Base-by-base conservation (phyloP, 2,113 vertebrate species). In the Campylomormyrus numenius region DNA sequence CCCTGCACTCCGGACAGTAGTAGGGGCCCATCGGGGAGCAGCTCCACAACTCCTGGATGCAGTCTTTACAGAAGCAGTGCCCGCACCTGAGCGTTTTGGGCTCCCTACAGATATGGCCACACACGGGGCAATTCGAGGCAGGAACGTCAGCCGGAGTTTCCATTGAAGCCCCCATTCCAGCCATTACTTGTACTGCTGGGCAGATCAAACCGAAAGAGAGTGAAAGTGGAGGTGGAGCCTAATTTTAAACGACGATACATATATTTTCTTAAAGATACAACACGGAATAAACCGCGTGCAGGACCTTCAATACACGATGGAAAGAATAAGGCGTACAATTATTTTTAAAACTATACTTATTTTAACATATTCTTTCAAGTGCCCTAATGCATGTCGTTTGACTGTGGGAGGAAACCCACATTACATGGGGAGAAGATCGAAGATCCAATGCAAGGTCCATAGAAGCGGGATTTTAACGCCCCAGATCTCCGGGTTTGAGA, bases 41-140 rank as follows among this genome's bases (percentile, higher is more conserved):
- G 39, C 95, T 96, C 95, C 95, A 96, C 21, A 96, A 48, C 89
- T 96, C 96, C 8, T 92, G 92, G 39, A 96, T 93, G 19, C 96
- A 96, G 2, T 91, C 88, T 5, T 83, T 91, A 86, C 96, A 96
- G 93, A 96, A 96, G 0, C 90, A n/a, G 91, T 96, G 96, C 1
- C 93, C 90, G 19, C 95, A 96, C 6, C 88, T 93, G 9, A 96
- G 92, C 2, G 66, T 92, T 50, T 94, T 92, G 1, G 92, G 92
- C 0, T 94, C 89, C 31, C 19, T 39, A 3, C 92, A 93, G 2
- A 90, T 62, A 3, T 91, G 42, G 6, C 90, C n/a, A 88, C 96
- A 96, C 49, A 96, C 70, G 0, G 92, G 93, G 83, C 95, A 96
- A 19, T 0, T 70, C 0, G 53, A 2, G 1, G 24, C 4, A 15